Percentiles rank a stretch among this genome's conserved stretches.
These are phyloP conservation scores for Tricholaema leucomelas DNA, from an alignment of 2,113 vertebrate species.

Conservation along the genomic window DNA sequence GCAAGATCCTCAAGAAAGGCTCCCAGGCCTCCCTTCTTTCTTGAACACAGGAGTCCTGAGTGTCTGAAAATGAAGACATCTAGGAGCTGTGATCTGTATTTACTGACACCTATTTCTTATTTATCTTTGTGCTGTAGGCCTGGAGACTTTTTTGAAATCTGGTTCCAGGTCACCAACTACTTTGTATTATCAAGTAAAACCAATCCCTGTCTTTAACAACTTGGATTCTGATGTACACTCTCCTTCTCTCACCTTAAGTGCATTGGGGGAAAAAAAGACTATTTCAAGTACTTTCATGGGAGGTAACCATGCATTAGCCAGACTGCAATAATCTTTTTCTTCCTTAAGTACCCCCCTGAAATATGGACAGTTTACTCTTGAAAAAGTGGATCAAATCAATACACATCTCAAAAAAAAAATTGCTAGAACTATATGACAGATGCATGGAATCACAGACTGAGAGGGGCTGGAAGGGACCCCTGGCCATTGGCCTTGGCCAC, in stretches of 20 bases:
- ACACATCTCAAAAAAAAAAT: neutral
- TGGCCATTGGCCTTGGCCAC: too few species aligned
- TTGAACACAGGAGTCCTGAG: neutral
- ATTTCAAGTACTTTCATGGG: neutral
- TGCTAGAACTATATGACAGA: neutral
- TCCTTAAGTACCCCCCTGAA: neutral
- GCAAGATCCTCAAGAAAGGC: neutral
- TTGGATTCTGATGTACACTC: neutral
- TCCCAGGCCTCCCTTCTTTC: neutral
- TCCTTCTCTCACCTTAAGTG: neutral
- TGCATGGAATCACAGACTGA: too few species aligned
- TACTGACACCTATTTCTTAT: neutral
- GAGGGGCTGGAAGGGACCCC: too few species aligned
- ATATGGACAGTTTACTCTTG: neutral
- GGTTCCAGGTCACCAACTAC: neutral
- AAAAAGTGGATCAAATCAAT: neutral
- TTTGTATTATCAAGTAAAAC: neutral
- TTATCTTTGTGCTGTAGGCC: neutral
- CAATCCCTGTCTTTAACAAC: rapidly evolving
- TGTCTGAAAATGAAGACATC: neutral
- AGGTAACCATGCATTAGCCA: neutral
- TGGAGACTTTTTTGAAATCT: neutral
- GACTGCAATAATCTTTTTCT: neutral
- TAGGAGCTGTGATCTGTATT: neutral
- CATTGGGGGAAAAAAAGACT: neutral